phyloP scores from a whole-genome alignment of 23 tunicate genomes.

The Styela clava region DNA sequence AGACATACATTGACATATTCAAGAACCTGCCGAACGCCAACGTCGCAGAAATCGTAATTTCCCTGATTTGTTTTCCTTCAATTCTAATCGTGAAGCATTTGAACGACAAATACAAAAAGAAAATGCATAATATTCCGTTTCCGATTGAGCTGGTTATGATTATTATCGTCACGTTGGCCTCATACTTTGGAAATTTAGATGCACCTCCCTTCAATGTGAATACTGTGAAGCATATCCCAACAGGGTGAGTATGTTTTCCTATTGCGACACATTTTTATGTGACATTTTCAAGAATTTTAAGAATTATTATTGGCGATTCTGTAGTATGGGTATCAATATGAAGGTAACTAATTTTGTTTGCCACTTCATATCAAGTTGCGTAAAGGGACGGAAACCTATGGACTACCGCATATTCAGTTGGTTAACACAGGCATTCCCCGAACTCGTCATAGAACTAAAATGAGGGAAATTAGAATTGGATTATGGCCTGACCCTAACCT shows the following conservation, averaged over 20 bases:
- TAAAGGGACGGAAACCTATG: no score
- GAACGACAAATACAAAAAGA: conserved; percentile 67
- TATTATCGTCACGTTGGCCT: conserved; percentile 55
- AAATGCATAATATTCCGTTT: conserved; percentile 73
- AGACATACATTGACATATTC: conserved; percentile 64
- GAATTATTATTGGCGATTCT: no score
- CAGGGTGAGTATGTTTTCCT: conserved; percentile 68
- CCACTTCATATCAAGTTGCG: no score
- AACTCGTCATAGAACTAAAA: no score
- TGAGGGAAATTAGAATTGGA: no score
- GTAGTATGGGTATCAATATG: no score
- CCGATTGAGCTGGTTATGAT: conserved; percentile 84
- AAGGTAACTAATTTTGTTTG: no score
- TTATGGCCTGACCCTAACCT: no score
- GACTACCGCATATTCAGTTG: no score
- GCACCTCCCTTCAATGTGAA: conserved; percentile 76
- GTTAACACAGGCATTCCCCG: no score
- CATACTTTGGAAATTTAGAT: conserved; percentile 66
- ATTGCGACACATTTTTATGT: conserved; percentile 8
- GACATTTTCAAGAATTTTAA: neutral
- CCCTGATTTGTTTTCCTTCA: conserved; percentile 56
- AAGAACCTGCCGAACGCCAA: conserved; percentile 52
- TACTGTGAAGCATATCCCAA: conserved; percentile 84
- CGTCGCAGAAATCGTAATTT: conserved; percentile 61
- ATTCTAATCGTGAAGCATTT: conserved; percentile 60